Base-by-base conservation (phyloP, 2,113 vertebrate species). In the Potamarius usumacintae region DNA sequence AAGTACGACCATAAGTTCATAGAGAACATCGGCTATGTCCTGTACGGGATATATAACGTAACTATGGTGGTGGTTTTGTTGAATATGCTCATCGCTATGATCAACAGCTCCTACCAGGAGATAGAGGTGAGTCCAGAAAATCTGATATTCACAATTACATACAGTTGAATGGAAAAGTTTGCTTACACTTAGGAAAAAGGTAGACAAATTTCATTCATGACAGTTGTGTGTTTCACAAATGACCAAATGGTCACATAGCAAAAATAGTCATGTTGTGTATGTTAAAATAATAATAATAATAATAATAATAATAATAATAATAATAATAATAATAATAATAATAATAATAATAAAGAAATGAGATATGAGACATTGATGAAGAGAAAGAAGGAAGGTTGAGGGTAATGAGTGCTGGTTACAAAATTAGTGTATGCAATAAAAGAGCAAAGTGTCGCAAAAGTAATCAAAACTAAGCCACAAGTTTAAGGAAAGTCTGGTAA, bases 31-130 rank as follows among this genome's bases (percentile, higher is more conserved):
- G 97, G 97, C 65, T 97, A 97, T 7, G 96, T 97, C 52, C 94
- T 97, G 3, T 97, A 97, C 78, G 97, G 97, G 50, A 97, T 97
- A 90, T 97, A 97, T 90, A 97, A 97, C 0, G 97, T 97, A 10
- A 97, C 97, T 0, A 97, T 97, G 97, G 97, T 97, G 90, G 97
- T 97, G 0, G 97, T 97, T 90, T 91, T 97, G 57, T 96, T 97
- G 89, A 97, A 97, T 91, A 97, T 97, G 97, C 93, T 97, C 20
- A 97, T 97, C 87, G 97, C 97, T 55, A 97, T 97, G 97, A 97
- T 97, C 91, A 97, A 97, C 91, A 97, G 97, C 84, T 97, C 97
- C 0, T 97, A 97, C 27, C 97, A 97, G 89, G 97, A 97, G 93
- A 97, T 97, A 14, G 97, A 97, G 97, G 97, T 97, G 93, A 90